A percentile compares a stretch with the other conserved stretches of the same genome.
Conservation (phyloP, 53 echinoderm and acorn worm genomes). For the Holothuria scabra region DNA sequence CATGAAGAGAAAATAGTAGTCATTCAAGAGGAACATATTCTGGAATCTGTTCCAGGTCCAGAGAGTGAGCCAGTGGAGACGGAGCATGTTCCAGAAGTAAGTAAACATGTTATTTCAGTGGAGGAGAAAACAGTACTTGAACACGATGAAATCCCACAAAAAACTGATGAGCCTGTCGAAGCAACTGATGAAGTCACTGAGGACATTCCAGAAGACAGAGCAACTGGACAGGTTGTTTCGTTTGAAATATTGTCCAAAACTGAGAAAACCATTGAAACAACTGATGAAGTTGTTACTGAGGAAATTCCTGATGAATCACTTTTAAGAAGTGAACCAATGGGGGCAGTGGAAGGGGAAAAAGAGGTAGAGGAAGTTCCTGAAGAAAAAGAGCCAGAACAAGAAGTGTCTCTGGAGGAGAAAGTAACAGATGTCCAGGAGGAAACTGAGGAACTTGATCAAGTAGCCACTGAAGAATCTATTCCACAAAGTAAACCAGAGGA, state of each 20-base stretch:
- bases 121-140: too few relatives aligned
- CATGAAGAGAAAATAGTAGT: not conserved
- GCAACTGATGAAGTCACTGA: constrained; percentile 1
- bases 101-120: not conserved
- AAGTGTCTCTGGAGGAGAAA: not conserved
- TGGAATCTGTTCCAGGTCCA: too few relatives aligned
- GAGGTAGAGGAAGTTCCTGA: not conserved
- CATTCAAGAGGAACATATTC: not conserved
- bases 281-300: too few relatives aligned
- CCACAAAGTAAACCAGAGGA: not conserved
- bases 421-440: not conserved
- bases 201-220: too few relatives aligned
- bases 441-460: not conserved
- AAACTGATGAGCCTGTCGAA: constrained; percentile 40
- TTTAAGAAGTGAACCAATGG: constrained; percentile 14
- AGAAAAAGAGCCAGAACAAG: too few relatives aligned
- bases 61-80: too few relatives aligned
- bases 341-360: not conserved
- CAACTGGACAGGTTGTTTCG: too few relatives aligned
- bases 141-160: not conserved
- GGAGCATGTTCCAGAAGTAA: too few relatives aligned
- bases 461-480: not conserved
- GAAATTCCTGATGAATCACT: constrained; percentile 31
- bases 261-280: too few relatives aligned
- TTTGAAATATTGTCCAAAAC: too few relatives aligned